phyloP scores from a whole-genome alignment of 53 echinoderm and acorn worm genomes.

The Mesocentrotus franciscanus region DNA sequence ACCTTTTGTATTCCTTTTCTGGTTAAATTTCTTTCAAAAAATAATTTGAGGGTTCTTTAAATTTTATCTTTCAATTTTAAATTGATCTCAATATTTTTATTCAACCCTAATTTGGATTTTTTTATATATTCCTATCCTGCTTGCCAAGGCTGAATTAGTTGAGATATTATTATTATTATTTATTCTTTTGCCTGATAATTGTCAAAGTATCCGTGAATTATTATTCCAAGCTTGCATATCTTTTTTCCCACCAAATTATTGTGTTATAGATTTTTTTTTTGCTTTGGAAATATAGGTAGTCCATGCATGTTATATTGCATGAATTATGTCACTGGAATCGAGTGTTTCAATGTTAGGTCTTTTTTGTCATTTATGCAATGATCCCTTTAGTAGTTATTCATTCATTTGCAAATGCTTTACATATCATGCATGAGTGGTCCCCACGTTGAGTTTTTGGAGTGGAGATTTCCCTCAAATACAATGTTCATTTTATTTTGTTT shows the following conservation, averaged over 20 bases:
- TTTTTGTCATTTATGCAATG: not conserved
- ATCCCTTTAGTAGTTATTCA: not conserved
- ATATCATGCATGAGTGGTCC: constrained; percentile 70
- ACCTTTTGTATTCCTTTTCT: too few relatives aligned
- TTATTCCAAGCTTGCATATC: constrained; percentile 49
- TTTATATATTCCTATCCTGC: constrained; percentile 27
- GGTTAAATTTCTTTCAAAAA: too few relatives aligned
- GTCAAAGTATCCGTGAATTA: constrained; percentile 3
- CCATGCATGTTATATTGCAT: constrained; percentile 44
- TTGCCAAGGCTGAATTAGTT: constrained; percentile 69
- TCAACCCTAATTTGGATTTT: not conserved
- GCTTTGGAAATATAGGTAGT: constrained; percentile 23
- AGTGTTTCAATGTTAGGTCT: not conserved
- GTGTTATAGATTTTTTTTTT: not conserved
- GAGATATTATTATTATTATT: not conserved
- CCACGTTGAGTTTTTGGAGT: constrained; percentile 18
- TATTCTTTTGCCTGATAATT: constrained; percentile 19
- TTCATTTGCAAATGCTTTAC: constrained; percentile 41
- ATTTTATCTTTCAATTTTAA: not conserved
- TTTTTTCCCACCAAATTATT: not conserved
- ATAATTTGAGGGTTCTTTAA: not conserved
- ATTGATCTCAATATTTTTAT: not conserved
- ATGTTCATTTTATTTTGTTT: constrained; percentile 18
- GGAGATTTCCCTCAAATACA: not conserved
- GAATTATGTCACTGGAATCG: not conserved